phyloP scores from a whole-genome alignment of 2,113 vertebrate genomes.

The Xiphorhynchus elegans region DNA sequence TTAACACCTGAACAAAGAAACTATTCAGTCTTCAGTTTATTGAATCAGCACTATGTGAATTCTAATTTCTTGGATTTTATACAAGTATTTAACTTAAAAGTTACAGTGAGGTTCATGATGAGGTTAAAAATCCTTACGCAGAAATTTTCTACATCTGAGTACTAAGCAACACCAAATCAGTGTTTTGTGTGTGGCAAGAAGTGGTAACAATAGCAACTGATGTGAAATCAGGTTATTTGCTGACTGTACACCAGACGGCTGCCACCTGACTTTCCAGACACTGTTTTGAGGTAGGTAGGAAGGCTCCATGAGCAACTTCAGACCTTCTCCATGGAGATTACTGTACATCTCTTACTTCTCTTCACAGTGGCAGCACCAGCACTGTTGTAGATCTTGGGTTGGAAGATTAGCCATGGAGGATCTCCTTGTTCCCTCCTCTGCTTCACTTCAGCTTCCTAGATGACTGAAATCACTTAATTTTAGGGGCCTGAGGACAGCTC shows the following conservation, averaged over 20 bases:
- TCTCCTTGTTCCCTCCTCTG: background rate
- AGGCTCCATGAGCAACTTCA: background rate
- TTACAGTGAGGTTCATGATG: accelerated
- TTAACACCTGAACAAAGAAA: background rate
- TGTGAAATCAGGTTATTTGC: accelerated
- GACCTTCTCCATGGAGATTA: background rate
- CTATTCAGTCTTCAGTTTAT: background rate
- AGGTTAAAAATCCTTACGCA: background rate
- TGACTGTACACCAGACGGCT: background rate
- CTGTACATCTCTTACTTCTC: accelerated
- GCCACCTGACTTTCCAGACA: background rate
- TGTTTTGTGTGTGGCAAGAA: accelerated
- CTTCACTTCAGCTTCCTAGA: background rate
- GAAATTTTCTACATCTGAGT: background rate
- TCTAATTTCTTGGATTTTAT: background rate
- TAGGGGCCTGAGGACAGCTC: background rate
- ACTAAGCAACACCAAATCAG: accelerated
- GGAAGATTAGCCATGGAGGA: accelerated
- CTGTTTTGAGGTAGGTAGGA: background rate
- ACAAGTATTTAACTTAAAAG: background rate
- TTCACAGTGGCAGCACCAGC: accelerated
- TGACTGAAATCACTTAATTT: background rate
- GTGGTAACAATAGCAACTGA: background rate
- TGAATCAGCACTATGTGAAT: background rate
- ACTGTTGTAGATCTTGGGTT: background rate